Evolutionary conservation across 2,888 invertebrate species (phyloP).

Genomic region (Leucophenga maculata): DNA sequence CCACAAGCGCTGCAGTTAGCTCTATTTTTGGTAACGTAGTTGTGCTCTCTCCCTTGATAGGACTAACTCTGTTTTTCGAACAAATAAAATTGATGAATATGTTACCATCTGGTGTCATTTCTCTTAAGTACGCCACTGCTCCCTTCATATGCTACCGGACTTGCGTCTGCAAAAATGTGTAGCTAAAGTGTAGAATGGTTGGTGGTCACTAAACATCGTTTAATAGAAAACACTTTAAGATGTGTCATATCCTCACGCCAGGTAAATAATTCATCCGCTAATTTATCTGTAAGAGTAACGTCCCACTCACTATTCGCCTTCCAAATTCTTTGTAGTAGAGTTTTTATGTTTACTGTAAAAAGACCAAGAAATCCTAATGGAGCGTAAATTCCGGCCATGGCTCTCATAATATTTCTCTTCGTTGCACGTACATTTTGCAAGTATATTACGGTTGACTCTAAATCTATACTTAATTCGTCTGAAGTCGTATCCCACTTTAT

Average conservation of each 20-base stretch:
- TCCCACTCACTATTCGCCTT: no score
- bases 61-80: background rate
- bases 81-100: background rate
- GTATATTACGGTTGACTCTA: constrained; percentile 8
- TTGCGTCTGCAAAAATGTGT: background rate
- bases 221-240: no score
- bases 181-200: background rate
- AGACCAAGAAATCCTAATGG: background rate
- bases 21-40: background rate
- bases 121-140: background rate
- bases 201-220: no score
- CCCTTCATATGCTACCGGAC: background rate
- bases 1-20: no score
- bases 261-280: no score
- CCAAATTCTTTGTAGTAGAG: no score
- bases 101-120: background rate
- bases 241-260: no score
- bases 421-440: background rate
- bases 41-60: background rate
- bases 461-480: background rate
- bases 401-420: background rate
- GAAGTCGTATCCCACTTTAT: background rate
- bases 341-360: background rate
- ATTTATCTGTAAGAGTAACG: no score
- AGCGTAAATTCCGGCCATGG: background rate